Evolutionary conservation across 92 coral and sea anemone species (phyloP).

Genomic region (Zoanthus sansibaricus): DNA sequence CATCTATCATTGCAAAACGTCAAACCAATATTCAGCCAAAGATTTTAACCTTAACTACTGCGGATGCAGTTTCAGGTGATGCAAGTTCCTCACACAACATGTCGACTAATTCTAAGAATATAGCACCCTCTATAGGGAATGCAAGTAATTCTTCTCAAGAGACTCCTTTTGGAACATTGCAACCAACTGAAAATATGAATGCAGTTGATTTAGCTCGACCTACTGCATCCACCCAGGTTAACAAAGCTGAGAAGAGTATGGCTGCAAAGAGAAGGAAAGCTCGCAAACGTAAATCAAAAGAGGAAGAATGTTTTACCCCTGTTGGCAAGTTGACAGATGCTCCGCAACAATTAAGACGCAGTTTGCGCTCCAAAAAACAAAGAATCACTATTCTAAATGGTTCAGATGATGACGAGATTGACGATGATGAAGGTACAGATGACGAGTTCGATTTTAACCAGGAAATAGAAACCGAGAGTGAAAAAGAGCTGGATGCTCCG

Average conservation of each 20-base stretch:
- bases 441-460: neutral
- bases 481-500: neutral
- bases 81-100: neutral
- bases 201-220: neutral
- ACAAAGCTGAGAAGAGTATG: neutral
- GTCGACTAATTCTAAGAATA: neutral
- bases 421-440: neutral
- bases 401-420: conserved; percentile 24
- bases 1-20: neutral
- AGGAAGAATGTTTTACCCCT: neutral
- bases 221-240: neutral
- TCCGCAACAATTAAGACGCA: conserved; percentile 11
- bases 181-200: neutral
- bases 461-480: neutral
- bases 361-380: conserved; percentile 17
- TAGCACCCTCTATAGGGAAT: neutral
- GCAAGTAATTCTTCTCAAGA: neutral
- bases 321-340: neutral
- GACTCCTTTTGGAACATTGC: neutral
- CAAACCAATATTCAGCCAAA: neutral
- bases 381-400: conserved; percentile 10
- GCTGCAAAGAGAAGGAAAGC: neutral
- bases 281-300: neutral
- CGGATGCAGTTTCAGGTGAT: neutral
- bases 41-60: neutral